Evolutionary conservation across 2,888 invertebrate species (phyloP).

Genomic region (Cancer borealis): DNA sequence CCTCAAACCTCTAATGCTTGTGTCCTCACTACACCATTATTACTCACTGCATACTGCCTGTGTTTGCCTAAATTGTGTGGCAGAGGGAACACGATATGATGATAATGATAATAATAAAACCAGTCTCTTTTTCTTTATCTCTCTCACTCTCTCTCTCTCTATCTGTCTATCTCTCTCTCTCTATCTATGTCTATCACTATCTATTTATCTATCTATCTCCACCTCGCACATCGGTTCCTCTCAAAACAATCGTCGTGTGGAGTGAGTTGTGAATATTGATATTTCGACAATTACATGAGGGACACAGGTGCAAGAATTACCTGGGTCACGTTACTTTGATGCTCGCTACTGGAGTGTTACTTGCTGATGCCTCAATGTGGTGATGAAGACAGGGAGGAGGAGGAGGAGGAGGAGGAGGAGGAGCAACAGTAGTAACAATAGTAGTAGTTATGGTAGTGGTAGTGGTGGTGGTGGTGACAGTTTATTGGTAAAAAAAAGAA

Average conservation of each 20-base stretch:
- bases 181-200: slow-evolving; percentile 4
- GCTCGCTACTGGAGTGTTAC: not conserved
- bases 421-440: not conserved
- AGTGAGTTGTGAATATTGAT: not conserved
- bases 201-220: slow-evolving; percentile 10
- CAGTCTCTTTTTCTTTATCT: too few relatives aligned
- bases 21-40: not conserved
- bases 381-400: not conserved
- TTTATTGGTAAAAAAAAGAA: not conserved
- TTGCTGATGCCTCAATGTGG: not conserved
- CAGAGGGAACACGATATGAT: not conserved
- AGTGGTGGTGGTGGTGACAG: not conserved
- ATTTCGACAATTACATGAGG: not conserved
- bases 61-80: not conserved
- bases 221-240: not conserved
- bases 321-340: not conserved
- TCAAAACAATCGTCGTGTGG: not conserved
- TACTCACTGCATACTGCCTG: not conserved
- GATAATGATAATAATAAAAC: not conserved
- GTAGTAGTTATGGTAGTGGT: not conserved
- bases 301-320: not conserved
- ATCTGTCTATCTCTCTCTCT: slow-evolving; percentile 6
- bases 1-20: not conserved
- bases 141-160: not conserved
- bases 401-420: not conserved